These are phyloP conservation scores for Anas georgica DNA, from an alignment of 2,797 vertebrate genomes.

Conservation along the genomic window DNA sequence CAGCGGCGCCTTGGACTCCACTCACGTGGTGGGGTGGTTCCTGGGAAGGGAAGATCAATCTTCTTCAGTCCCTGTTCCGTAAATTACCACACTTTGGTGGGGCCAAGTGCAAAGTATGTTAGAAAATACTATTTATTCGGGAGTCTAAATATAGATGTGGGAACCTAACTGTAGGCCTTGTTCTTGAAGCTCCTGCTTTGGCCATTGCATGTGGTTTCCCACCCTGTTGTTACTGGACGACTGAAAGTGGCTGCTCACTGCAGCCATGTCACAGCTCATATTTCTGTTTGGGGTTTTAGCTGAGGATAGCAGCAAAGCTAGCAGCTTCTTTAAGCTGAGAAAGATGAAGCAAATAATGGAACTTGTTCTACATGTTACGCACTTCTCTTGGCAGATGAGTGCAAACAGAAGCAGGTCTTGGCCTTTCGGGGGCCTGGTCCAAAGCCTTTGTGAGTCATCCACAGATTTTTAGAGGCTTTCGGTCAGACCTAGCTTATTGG, in stretches of 20 bases:
- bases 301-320: not conserved
- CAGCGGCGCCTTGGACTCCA: not conserved
- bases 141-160: not conserved
- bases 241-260: not conserved
- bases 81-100: not conserved
- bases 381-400: not conserved
- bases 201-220: not conserved
- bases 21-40: rapidly evolving
- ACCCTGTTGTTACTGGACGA: not conserved
- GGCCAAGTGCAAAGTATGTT: not conserved
- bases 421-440: not conserved
- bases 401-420: not conserved
- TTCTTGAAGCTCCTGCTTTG: not conserved
- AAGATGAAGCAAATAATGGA: not conserved
- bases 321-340: not conserved
- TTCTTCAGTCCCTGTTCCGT: not conserved
- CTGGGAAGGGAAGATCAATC: not conserved
- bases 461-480: not conserved
- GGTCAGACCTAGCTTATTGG: not conserved
- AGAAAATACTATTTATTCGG: not conserved
- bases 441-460: not conserved
- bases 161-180: not conserved
- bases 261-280: rapidly evolving
- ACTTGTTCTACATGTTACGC: not conserved
- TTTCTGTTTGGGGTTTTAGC: not conserved